Conservation (phyloP, 2,888 invertebrate genomes). For the Nudaria mundana region DNA sequence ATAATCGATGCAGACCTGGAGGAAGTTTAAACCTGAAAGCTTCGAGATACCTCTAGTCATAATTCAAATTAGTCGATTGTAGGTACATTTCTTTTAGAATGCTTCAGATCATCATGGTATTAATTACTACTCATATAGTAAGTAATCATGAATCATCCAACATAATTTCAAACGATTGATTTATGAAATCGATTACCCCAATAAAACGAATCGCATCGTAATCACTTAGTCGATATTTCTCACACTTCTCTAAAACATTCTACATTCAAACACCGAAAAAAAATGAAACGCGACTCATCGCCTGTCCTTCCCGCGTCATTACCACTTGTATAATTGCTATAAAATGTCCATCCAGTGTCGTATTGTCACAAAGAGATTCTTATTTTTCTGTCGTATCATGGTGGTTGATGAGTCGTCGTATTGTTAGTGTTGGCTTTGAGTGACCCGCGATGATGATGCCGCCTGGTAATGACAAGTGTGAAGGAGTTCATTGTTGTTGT, state of each 20-base stretch:
- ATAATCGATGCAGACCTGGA: no score
- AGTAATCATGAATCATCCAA: no score
- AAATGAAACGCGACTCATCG: constrained; percentile 21
- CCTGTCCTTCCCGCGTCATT: constrained; percentile 28
- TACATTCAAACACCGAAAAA: constrained; percentile 6
- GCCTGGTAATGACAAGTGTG: constrained; percentile 21
- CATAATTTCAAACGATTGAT: neutral
- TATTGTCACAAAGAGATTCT: constrained; percentile 50
- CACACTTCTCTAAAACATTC: constrained; percentile 6
- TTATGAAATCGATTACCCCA: neutral
- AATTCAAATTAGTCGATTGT: no score
- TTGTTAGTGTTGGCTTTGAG: constrained; percentile 37
- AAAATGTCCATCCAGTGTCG: constrained; percentile 46
- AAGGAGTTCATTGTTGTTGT: constrained; percentile 11
- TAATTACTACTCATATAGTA: no score
- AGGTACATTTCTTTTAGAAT: no score
- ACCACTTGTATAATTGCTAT: constrained; percentile 38
- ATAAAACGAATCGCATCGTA: constrained; percentile 1
- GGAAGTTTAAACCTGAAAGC: no score
- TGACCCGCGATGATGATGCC: constrained; percentile 18
- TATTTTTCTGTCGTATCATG: constrained; percentile 44
- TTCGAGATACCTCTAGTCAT: no score
- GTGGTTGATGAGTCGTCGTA: constrained; percentile 45
- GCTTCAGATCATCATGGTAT: no score
- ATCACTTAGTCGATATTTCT: constrained; percentile 10